Evolutionary conservation across 2,113 vertebrate genomes (phyloP), one percentile per base, ranked within the genome.

Genomic region (Vulpes lagopus): DNA sequence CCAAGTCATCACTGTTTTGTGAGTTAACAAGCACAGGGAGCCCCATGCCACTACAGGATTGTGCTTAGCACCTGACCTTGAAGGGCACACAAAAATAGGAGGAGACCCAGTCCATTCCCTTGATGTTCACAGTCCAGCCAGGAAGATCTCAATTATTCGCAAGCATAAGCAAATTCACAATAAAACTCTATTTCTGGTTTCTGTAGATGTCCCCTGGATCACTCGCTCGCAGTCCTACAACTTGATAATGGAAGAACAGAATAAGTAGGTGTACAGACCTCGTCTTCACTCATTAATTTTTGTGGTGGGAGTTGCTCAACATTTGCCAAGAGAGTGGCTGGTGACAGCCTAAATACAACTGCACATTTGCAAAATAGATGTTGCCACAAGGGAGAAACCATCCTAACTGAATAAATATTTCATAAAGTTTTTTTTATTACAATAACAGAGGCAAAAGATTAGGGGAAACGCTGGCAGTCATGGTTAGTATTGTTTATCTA

Each of bases 281-380:
- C 55, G 94, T 91, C 95, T 95, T 90, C 67, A 62, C 91, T 96
- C 85, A 89, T 96, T 95, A 82, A 85, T 93, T 95, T 91, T 57
- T 96, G 86, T 95, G 92, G 97, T 97, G 94, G 98, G 97, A 97
- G 97, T 93, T 97, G 71, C 62, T 96, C 87, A 25, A 57, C 38
- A 59, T 95, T 96, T 98, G 96, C 98, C 98, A 97, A 95, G 97
- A 93, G 78, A 83, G 89, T 95, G 85, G 93, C 86, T 96, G 89
- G 92, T 96, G 97, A 90, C 90, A 98, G 95, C 94, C 94, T 86
- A 97, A 97, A 97, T 53, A 97, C 95, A 93, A 95, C 82, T 79
- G 85, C 78, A 69, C 74, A 79, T 95, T 91, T 96, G 94, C 95
- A 95, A 96, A 97, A 83, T 90, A 95, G 94, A 92, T 64, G 96